These are phyloP conservation scores for Thamnophis elegans DNA, from an alignment of 2,797 vertebrate genomes.

Conservation along the genomic window DNA sequence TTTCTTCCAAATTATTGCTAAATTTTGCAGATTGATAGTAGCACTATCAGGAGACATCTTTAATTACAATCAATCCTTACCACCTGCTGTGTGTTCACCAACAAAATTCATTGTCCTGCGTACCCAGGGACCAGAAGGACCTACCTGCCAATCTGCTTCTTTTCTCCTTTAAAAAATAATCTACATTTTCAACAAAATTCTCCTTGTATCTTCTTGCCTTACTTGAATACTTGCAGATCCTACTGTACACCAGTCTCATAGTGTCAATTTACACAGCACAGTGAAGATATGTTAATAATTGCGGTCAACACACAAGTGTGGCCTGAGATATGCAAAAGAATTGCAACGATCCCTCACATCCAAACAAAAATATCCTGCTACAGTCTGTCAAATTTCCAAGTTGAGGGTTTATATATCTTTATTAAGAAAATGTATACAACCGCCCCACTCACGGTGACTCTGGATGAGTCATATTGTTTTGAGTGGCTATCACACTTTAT, in stretches of 20 bases:
- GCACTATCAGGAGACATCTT: background rate
- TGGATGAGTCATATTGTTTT: background rate
- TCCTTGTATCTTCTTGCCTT: background rate
- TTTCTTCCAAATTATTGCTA: background rate
- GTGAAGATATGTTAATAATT: background rate
- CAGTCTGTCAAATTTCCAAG: background rate
- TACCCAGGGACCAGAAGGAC: background rate
- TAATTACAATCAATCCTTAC: background rate
- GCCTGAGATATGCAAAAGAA: background rate
- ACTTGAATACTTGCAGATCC: background rate
- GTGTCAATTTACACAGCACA: background rate
- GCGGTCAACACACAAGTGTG: background rate
- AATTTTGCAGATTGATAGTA: background rate
- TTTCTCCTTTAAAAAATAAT: background rate
- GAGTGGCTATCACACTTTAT: background rate
- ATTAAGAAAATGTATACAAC: background rate
- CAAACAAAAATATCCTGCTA: background rate
- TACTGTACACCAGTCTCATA: background rate
- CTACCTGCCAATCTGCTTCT: background rate
- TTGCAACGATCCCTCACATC: background rate
- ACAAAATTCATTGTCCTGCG: background rate
- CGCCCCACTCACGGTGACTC: background rate
- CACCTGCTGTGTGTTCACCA: background rate
- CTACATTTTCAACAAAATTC: background rate
- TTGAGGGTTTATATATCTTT: background rate